A percentile compares a stretch with the other conserved stretches of the same genome.
These are phyloP conservation scores for Sminthopsis crassicaudata DNA, from an alignment of 2,113 vertebrate species.

Conservation along the genomic window DNA sequence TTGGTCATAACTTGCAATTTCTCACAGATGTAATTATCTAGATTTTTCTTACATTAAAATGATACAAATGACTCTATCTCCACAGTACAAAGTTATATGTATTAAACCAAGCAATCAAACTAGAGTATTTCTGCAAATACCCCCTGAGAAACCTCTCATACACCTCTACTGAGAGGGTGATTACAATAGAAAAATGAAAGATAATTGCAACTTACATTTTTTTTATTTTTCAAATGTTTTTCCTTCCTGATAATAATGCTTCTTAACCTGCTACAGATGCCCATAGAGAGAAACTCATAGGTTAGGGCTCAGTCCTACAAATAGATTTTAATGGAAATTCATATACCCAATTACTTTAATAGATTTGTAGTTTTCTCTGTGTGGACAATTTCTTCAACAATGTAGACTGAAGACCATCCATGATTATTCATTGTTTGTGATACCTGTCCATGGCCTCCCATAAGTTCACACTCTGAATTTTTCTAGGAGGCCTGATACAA, in stretches of 20 bases:
- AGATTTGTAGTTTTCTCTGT: not conserved
- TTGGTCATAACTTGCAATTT: slow-evolving; percentile 45
- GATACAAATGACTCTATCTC: slow-evolving; percentile 16
- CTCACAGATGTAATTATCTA: slow-evolving; percentile 37
- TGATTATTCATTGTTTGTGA: not conserved
- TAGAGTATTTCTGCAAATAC: not conserved
- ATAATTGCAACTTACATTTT: not conserved
- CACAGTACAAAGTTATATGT: slow-evolving; percentile 33
- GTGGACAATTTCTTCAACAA: not conserved
- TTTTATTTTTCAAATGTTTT: slow-evolving; percentile 14
- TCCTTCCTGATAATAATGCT: not conserved
- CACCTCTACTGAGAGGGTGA: not conserved
- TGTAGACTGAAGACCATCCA: not conserved
- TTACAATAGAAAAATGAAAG: not conserved
- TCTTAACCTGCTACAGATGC: not conserved
- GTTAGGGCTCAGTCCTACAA: not conserved
- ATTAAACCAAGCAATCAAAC: slow-evolving; percentile 23
- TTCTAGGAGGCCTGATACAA: too few species aligned
- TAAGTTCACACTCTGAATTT: not conserved
- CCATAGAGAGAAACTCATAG: not conserved
- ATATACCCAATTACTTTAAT: not conserved
- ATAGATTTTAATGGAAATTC: not conserved
- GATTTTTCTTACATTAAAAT: slow-evolving; percentile 47
- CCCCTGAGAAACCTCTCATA: not conserved
- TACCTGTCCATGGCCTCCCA: not conserved